Base-by-base conservation (phyloP, 2,113 vertebrate species). In the Zingel zingel region DNA sequence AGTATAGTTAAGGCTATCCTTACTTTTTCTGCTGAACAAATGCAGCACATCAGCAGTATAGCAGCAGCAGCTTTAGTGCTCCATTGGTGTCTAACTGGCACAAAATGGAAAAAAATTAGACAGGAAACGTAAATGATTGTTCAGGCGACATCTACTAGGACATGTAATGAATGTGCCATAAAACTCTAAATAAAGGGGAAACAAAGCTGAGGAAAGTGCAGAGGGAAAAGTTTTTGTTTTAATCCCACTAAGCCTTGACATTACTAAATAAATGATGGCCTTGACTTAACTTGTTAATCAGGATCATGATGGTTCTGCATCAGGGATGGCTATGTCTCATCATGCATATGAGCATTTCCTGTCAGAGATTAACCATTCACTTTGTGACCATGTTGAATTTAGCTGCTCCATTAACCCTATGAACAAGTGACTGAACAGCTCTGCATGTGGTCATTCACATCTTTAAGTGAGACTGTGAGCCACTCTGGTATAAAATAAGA, bases 301-400 rank as follows among this genome's bases (percentile, higher is more conserved):
- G 54, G 7, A 57, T n/a, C n/a, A 33, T 47, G 54, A 50, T 36
- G 27, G 30, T 61, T 53, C 56, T 68, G 15, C 56, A 25, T 61
- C 45, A 23, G 27, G 53, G 23, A 33, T 18, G n/a, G 16, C 50
- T 65, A 33, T 21, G 36, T 36, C 56, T 36, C 33, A 36, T 78
- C 76, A 39, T 61, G 56, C 57, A 50, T 39, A 33, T 23, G 11
- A 25, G 18, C 27, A 10, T 72, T 73, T 80, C 69, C 51, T 73
- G 59, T 25, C 6, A 15, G 16, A 10, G 59, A 33, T 81, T 51
- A 81, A 59, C 9, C 30, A 58, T 66, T 74, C 21, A 36, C 39
- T 48, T 53, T 25, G 51, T 14, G 51, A 47, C 68, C 14, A 10
- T 12, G 51, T 19, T 43, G n/a, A 63, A 27, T 57, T 66, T 33